These are phyloP conservation scores for Petrocephalus sullivani DNA, from an alignment of 2,797 vertebrate species.

Conservation along the genomic window DNA sequence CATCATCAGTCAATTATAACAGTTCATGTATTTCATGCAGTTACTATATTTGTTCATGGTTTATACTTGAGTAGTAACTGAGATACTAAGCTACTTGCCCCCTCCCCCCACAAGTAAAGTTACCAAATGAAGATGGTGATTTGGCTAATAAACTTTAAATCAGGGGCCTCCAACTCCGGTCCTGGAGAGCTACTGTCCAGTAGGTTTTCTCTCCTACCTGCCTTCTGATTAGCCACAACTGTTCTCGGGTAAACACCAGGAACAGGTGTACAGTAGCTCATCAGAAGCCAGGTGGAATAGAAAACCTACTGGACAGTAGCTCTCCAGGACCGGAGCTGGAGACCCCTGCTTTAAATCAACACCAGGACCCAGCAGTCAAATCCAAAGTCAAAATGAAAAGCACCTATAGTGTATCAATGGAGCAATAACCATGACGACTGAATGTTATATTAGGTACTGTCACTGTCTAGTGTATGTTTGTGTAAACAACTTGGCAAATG, in stretches of 20 bases:
- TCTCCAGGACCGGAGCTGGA: no score
- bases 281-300: no score
- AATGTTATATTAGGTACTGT: not conserved
- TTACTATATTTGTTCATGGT: not conserved
- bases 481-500: not conserved
- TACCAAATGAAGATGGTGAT: not conserved
- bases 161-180: not conserved
- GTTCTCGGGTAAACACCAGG: no score
- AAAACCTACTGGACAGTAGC: no score
- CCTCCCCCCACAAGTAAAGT: not conserved
- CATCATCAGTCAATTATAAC: not conserved
- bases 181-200: no score
- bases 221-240: no score
- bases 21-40: not conserved
- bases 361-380: not conserved
- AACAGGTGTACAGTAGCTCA: no score
- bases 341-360: not conserved
- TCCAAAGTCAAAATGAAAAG: not conserved
- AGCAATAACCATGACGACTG: not conserved
- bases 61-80: not conserved
- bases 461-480: not conserved
- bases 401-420: not conserved
- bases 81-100: not conserved
- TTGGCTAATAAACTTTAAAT: not conserved
- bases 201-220: no score